Base-by-base conservation (phyloP, 2,888 invertebrate species). In the Leptinotarsa juncta region DNA sequence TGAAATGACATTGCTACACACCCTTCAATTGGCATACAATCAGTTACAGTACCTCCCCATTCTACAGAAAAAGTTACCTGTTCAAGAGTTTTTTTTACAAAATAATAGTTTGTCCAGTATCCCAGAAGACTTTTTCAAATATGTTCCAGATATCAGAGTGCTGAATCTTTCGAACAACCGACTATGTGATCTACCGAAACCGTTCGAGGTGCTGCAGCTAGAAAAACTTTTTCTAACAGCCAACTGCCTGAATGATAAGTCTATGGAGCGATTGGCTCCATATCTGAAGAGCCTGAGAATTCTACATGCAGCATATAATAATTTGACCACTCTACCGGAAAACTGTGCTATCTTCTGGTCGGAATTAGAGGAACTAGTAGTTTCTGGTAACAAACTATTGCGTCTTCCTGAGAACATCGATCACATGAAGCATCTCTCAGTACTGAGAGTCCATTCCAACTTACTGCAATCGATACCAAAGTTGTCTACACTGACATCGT, bases 381-480 rank as follows among this genome's bases (percentile, higher is more conserved):
- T 96, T 66, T 96, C 96, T 2, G 96, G 96, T 50, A 96, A 96
- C 85, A 91, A 93, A 83, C 89, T 96, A 70, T 90, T 93, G 51
- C 91, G 91, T 83, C 89, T 96, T 71, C 96, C 96, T 0, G 94
- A 94, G 80, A 93, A 93, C 84, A 90, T 96, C 75, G 93, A 94
- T 15, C 91, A 91, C 79, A 86, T 96, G 71, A 91, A 91, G 76
- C 93, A 94, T 83, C 89, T 96, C 48, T 90, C 91, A 81, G 92
- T 96, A 18, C 89, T 96, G 69, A 90, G 96, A 81, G 93, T 96
- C 5, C 96, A 96, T 87, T 95, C 95, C 0, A 96, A 96, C 87
- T 90, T 94, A 81, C 88, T 96, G 70, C 90, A 94, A 78, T 91
- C 91, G 48, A 93, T 94, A 68, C 96, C 96, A 0, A 92, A 92